Base-by-base conservation (phyloP, 2,888 invertebrate genomes). In the Hirudinaria manillensis region DNA sequence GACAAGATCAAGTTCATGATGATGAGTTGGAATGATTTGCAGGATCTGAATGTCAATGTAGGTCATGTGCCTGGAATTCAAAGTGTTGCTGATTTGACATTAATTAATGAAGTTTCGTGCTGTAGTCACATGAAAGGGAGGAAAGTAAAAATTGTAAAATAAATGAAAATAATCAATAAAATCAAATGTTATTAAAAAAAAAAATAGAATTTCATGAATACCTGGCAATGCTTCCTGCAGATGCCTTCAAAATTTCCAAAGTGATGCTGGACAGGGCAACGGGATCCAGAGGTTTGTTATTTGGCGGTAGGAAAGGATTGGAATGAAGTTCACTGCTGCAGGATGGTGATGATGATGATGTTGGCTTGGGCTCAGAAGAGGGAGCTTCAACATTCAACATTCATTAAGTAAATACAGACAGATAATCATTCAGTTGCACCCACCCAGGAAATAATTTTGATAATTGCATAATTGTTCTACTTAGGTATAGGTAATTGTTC, bases 31-130 rank as follows among this genome's bases (percentile, higher is more conserved):
- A 1, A 24, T n/a, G 36, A 73, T 32, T 10, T 55, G 16, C 13
- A 65, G 13, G 19, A 73, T n/a, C 36, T 34, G n/a, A 27, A 73
- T 55, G 65, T 73, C 73, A 16, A 73, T 36, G 21, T 36, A 27
- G n/a, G 73, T 73, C 10, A 73, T 27, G 61, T 56, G 56, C 45
- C 73, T 73, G 68, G 29, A 61, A 45, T 45, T 45, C 45, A 45
- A 45, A 45, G 45, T 16, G 45, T 16, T 45, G 45, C 1, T 10
- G 16, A 10, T 16, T 6, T 45, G 10, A 6, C 16, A 45, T 45
- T 1, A 45, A 45, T 45, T 45, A 16, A 10, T 45, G 13, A 45
- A 45, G 16, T 45, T 45, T 3, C 45, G 16, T 45, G 3, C 45
- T 45, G 10, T 16, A 45, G 16, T 45, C 45, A 45, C 1, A 6